Percentiles rank a stretch among this genome's conserved stretches.
phyloP scores from a whole-genome alignment of 2,888 invertebrate genomes.

The Hirudinaria manillensis region DNA sequence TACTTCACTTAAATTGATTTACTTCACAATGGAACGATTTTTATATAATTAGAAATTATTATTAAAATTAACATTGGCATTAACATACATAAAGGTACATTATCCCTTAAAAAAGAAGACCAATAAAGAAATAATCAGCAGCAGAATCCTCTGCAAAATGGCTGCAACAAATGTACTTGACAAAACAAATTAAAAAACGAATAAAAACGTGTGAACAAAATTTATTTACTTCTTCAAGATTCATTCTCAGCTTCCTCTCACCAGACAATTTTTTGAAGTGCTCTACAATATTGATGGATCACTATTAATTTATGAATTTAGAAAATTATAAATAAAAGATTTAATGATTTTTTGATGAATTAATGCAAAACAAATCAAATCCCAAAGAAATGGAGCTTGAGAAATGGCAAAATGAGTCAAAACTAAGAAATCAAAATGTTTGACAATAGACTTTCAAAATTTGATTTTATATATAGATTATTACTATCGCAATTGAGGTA shows the following conservation, averaged over 20 bases:
- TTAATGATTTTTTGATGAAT: no score
- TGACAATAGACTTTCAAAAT: no score
- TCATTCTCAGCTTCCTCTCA: slow-evolving; percentile 12
- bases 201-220: background rate
- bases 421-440: no score
- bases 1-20: no score
- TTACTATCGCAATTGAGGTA: no score
- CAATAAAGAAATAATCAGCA: no score
- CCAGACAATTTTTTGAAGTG: slow-evolving; percentile 18
- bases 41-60: slow-evolving; percentile 6
- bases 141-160: no score
- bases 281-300: background rate
- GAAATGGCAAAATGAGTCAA: no score
- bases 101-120: no score
- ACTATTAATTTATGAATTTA: background rate
- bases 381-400: no score
- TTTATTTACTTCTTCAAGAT: slow-evolving; percentile 15
- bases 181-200: background rate
- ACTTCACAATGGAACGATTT: background rate
- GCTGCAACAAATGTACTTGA: background rate
- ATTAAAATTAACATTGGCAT: background rate
- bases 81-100: no score
- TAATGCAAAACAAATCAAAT: background rate
- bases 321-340: background rate
- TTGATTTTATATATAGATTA: no score